Conservation (phyloP, 2,797 vertebrate genomes). For the Ambastaia sidthimunki region DNA sequence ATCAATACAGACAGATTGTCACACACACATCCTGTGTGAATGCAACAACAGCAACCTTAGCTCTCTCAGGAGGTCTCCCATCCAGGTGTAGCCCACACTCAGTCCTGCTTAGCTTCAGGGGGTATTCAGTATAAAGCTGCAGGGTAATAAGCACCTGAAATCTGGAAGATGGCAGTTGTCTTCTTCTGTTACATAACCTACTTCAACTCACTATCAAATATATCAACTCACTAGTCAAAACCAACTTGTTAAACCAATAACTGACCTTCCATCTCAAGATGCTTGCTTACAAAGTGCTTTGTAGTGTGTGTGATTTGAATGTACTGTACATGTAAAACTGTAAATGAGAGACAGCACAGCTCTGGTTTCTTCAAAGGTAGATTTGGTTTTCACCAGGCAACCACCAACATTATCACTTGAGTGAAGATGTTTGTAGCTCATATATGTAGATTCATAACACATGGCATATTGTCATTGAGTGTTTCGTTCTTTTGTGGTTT, state of each 20-base stretch:
- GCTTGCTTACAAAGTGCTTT: background rate
- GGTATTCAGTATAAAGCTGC: background rate
- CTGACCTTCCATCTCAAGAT: background rate
- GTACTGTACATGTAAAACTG: background rate
- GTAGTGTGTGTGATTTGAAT: background rate
- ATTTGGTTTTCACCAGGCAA: conserved; percentile 15
- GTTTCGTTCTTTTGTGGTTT: conserved; percentile 36
- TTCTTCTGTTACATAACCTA: conserved; percentile 27
- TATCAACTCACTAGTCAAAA: conserved; percentile 43
- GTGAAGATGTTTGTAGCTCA: background rate
- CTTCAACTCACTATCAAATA: conserved; percentile 12
- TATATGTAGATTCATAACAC: conserved; percentile 15
- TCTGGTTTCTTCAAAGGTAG: conserved; percentile 11
- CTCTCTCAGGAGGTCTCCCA: background rate
- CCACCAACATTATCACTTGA: background rate
- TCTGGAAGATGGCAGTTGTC: conserved; percentile 26
- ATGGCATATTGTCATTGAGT: conserved; percentile 14
- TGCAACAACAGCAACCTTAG: background rate
- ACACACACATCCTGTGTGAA: background rate
- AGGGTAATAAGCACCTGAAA: conserved; percentile 5
- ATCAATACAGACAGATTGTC: background rate
- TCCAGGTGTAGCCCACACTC: background rate
- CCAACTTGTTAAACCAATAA: background rate
- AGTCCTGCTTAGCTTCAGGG: background rate
- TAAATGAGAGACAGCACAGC: background rate